Percentiles rank a stretch among this genome's conserved stretches.
Evolutionary conservation across 2,888 invertebrate species (phyloP).

Genomic region (Trisateles emortualis): DNA sequence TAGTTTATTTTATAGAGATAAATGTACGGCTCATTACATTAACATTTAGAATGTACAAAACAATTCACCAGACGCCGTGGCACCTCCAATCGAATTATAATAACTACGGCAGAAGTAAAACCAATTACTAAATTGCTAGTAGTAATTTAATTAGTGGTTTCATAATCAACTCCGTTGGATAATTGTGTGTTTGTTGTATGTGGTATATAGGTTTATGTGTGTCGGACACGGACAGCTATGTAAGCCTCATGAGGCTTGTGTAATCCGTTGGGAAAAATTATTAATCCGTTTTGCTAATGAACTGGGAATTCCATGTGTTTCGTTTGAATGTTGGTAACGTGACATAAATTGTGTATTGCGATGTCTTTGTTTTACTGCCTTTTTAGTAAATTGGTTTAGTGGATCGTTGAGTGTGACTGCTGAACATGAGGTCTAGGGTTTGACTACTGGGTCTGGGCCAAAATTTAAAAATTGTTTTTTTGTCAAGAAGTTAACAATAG

Average conservation of each 20-base stretch:
- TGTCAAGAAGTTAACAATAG: too few relatives aligned
- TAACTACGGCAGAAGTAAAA: slow-evolving; percentile 36
- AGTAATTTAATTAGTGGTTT: slow-evolving; percentile 38
- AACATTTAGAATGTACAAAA: slow-evolving; percentile 12
- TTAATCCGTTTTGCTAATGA: slow-evolving; percentile 21
- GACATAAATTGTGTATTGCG: too few relatives aligned
- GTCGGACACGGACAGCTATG: slow-evolving; percentile 10
- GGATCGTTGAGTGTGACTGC: too few relatives aligned
- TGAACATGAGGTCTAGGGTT: too few relatives aligned
- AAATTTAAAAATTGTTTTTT: too few relatives aligned
- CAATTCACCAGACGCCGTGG: slow-evolving; percentile 16
- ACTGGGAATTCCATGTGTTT: neutral
- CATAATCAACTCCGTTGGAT: slow-evolving; percentile 16
- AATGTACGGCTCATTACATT: too few relatives aligned
- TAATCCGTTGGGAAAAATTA: slow-evolving; percentile 3
- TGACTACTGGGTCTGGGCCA: too few relatives aligned
- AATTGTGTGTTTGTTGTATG: slow-evolving; percentile 16
- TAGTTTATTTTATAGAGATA: too few relatives aligned
- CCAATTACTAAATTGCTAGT: slow-evolving; percentile 40
- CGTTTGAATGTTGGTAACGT: neutral
- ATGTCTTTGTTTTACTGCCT: too few relatives aligned
- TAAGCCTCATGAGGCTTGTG: slow-evolving; percentile 7
- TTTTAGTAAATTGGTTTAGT: too few relatives aligned
- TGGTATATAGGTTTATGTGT: slow-evolving; percentile 5
- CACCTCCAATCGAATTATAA: slow-evolving; percentile 40